phyloP scores from a whole-genome alignment of 2,113 vertebrate genomes.

The Patagioenas fasciata region DNA sequence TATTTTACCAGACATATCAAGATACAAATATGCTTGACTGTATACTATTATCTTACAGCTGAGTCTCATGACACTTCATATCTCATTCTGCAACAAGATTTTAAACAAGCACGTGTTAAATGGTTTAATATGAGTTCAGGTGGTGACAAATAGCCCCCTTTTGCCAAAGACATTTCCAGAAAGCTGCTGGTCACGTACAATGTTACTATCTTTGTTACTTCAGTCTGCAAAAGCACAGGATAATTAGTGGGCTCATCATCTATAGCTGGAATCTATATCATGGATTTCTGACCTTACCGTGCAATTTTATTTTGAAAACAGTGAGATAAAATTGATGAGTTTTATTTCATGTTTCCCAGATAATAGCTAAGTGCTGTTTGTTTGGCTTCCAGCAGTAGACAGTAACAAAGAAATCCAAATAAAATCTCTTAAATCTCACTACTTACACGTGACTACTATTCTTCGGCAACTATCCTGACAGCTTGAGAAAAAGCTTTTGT shows the following conservation, averaged over 20 bases:
- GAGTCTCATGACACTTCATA: slow-evolving; percentile 4
- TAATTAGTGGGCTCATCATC: accelerated
- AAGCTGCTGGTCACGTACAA: not conserved
- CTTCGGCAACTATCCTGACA: not conserved
- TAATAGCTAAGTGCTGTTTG: not conserved
- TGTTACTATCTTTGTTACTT: not conserved
- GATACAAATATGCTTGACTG: not conserved
- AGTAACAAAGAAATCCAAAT: not conserved
- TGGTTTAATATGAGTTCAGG: not conserved
- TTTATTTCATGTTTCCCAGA: not conserved
- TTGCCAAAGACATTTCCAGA: not conserved
- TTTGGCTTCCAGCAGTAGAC: not conserved
- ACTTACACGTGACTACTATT: not conserved
- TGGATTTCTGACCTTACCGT: not conserved
- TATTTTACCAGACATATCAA: not conserved
- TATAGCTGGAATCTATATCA: not conserved
- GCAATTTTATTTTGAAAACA: not conserved
- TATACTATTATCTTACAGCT: not conserved
- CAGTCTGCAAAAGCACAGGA: not conserved
- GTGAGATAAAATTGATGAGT: not conserved
- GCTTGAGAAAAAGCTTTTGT: not conserved
- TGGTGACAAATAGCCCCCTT: not conserved
- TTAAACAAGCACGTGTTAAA: slow-evolving; percentile 10
- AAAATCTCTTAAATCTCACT: not conserved
- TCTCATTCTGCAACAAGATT: slow-evolving; percentile 8